Base-by-base conservation (phyloP, 2,113 vertebrate species). In the Sylvia atricapilla region DNA sequence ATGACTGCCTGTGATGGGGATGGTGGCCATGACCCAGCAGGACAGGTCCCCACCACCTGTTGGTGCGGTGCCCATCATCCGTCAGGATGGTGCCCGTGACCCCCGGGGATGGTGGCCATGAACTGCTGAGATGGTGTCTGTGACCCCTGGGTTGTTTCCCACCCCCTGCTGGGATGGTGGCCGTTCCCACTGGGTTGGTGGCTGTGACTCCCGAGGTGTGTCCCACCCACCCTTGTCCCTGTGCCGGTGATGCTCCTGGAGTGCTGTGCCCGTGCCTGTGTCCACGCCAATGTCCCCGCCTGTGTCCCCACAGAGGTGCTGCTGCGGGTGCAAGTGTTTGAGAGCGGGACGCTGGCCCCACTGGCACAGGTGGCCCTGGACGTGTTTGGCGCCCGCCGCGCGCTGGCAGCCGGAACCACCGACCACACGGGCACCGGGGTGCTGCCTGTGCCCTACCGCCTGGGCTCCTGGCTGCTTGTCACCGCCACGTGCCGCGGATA, bases 241-340 rank as follows among this genome's bases (percentile, higher is more conserved):
- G 35, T 56, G 8, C 46, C 7, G 0, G 13, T 3, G 37, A 11
- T 27, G 31, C 53, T 16, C 7, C 1, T 9, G 20, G 72, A 11
- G 9, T 74, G 56, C 47, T 2, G 7, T 73, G 70, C 39, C 39
- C 17, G 3, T 39, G 44, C 49, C 52, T 1, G 0, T 46, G 53
- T 59, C 72, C 10, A 1, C 3, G 2, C 55, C 50, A 1, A 2
- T 4, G 91, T 59, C 87, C 64, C 25, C 9, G 6, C 37, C 35
- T 11, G 22, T 77, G 84, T 77, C 73, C 84, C 94, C 12, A 0
- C 98, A 99, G 99, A 99, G 96, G 98, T 99, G 94, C 98, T 99
- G 96, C 99, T 99, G 93, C 99, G 99, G 97, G 98, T 99, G 67
- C 99, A 99, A 96, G 99, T 99, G 68, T 99, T 99, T 2, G 99